phyloP scores from a whole-genome alignment of 2,888 invertebrate genomes.

The Isoperla grammatica region DNA sequence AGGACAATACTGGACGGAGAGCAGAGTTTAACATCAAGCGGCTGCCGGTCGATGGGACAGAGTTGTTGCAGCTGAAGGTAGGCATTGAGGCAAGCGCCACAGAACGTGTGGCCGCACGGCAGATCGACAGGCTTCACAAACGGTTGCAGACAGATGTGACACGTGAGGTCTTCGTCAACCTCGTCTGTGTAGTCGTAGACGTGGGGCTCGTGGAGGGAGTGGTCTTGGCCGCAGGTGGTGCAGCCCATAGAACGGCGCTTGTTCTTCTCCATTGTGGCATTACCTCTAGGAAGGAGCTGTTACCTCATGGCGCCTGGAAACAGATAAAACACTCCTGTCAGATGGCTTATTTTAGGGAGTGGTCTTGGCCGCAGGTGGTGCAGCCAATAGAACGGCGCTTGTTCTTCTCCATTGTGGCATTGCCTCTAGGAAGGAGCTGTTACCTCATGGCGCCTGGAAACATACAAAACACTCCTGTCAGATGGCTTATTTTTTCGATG shows the following conservation, averaged over 20 bases:
- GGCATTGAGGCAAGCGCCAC: conserved; percentile 40
- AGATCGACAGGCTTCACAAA: conserved; percentile 45
- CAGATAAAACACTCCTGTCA: not conserved
- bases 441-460: conserved; percentile 23
- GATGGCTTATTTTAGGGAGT: too few relatives aligned
- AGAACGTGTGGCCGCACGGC: conserved; percentile 48
- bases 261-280: conserved; percentile 28
- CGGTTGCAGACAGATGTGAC: conserved; percentile 46
- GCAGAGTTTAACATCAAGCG: conserved; percentile 40
- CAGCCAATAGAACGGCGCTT: conserved; percentile 24
- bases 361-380: conserved; percentile 35
- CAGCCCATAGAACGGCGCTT: conserved; percentile 25
- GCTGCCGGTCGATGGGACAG: conserved; percentile 44
- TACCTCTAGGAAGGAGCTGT: conserved; percentile 3
- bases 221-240: conserved; percentile 35
- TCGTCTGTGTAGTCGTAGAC: conserved; percentile 44
- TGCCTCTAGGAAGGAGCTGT: conserved; percentile 1
- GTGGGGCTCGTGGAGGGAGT: conserved; percentile 39
- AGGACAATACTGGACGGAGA: conserved; percentile 43
- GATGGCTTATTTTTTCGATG: too few relatives aligned
- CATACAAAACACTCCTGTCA: not conserved
- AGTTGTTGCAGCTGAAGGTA: conserved; percentile 41
- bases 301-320: conserved; percentile 23
- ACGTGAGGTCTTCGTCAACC: conserved; percentile 45
- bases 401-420: conserved; percentile 28